Conservation (phyloP, 2,113 vertebrate genomes). For the Phoxinus phoxinus region DNA sequence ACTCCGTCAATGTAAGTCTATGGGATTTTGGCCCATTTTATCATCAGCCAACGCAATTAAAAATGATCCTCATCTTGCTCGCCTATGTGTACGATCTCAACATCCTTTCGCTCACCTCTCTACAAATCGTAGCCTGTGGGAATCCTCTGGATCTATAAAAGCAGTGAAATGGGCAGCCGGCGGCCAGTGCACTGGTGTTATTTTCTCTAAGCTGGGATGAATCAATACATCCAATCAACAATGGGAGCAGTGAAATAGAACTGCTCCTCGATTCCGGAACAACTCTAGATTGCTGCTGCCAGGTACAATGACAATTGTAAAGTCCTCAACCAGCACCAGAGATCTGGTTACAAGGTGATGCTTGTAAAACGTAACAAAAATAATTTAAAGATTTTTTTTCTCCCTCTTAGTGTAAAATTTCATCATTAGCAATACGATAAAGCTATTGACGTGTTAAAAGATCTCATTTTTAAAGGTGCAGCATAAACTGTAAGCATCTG, state of each 20-base stretch:
- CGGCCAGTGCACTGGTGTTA: constrained; percentile 38
- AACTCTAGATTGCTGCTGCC: background rate
- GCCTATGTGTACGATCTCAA: constrained; percentile 15
- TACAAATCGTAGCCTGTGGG: constrained; percentile 45
- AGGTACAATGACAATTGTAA: background rate
- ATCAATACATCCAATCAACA: constrained; percentile 49
- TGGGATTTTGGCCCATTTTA: background rate
- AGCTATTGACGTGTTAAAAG: background rate
- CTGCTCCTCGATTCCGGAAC: constrained; percentile 7
- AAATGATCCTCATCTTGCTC: constrained; percentile 28
- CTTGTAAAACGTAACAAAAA: background rate
- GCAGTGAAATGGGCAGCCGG: constrained; percentile 43
- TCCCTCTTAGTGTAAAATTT: background rate
- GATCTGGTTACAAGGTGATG: background rate
- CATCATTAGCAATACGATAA: constrained; percentile 1
- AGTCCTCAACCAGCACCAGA: background rate
- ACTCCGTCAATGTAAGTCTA: background rate
- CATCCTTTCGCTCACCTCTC: background rate
- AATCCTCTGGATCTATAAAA: constrained; percentile 42
- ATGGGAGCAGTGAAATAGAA: constrained; percentile 37
- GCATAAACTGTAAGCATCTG: constrained; percentile 46
- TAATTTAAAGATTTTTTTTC: no score
- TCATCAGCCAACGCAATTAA: constrained; percentile 41
- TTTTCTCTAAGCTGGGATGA: constrained; percentile 45
- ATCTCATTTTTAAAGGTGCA: background rate